Evolutionary conservation across 2,888 invertebrate species (phyloP), one percentile per base, ranked within the genome.

Genomic region (Melinaea marsaeus): DNA sequence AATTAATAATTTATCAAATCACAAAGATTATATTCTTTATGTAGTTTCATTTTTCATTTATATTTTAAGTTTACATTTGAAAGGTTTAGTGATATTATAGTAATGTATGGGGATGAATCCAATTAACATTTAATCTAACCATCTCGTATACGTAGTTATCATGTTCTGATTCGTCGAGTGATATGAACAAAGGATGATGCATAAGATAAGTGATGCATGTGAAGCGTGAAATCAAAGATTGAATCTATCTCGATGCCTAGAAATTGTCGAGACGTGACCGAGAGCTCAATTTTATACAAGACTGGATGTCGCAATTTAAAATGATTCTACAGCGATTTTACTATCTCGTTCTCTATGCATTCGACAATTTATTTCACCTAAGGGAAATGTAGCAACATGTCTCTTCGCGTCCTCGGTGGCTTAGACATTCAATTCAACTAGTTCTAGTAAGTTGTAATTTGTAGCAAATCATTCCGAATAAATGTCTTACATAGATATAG

Each of bases 271-370:
- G 75, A 83, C 83, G 82, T 83, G 83, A 77, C 77, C 73, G 73
- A 82, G 79, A 74, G 77, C 67, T 70, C 68, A 73, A 71, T 72
- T 71, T 74, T 72, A 74, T 75, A 72, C 69, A 73, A 68, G 72
- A 70, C 72, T 75, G 73, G 71, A 78, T 74, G 74, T 74, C 72
- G 76, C 76, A 78, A 83, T 82, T 81, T 72, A 68, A 74, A 76
- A 71, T 74, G 74, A 75, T 77, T 77, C 72, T 74, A 81, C 75
- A 72, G 75, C 74, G 72, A 77, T 79, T 78, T 72, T 72, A 71
- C 75, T 70, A 72, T 72, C 74, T 77, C 71, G 75, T 68, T 68
- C 68, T 69, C 68, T 58, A 59, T 66, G 63, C 65, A 63, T 65
- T 69, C 64, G 66, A 65, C 58, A 68, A 69, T 68, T 69, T 71